Base-by-base conservation (phyloP, 2,888 invertebrate genomes). In the Synergus itoensis region DNA sequence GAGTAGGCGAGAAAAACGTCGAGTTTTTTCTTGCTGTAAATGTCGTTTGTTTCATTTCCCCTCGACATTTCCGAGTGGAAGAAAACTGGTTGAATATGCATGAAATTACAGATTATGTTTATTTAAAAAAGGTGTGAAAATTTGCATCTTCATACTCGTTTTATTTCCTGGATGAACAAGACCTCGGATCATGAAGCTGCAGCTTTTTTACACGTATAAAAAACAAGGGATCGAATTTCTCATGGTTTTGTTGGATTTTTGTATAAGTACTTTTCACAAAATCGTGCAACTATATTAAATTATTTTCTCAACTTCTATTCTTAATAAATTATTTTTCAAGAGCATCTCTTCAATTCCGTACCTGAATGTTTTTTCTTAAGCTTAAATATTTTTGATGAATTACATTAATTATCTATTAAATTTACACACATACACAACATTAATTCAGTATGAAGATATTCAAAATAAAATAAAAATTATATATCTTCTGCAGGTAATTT, bases 21-120 rank as follows among this genome's bases (percentile, higher is more conserved):
- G 21, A 18, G 18, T 67, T n/a, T 65, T 18, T 67, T 43, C 18
- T 43, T 48, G 16, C 48, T 69, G n/a, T 28, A 48, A 36, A 16
- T 28, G 48, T 3, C 28, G 14, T 60, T 21, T 8, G 0, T 18
- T 9, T 1, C 2, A 53, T 53, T 69, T 53, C 16, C 2, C 16
- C 14, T 28, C 11, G 8, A 16, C 8, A 48, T 28, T 28, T 28
- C 12, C 14, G 8, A 41, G 2, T n/a, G 0, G 5, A 28, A 48
- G 16, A 69, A 45, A 45, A 16, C 16, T 45, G 12, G 21, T 69
- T 28, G 9, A 45, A 14, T 48, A 48, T 69, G 16, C 48, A n/a
- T 48, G 16, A 69, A 69, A 69, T 36, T 21, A 16, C n/a, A 9
- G 48, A 69, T 69, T 28, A 69, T 48, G 36, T 36, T 69, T 48